Evolutionary conservation across 2,113 vertebrate genomes (phyloP), one percentile per base, ranked within the genome.

Genomic region (Bambusicola thoracicus): DNA sequence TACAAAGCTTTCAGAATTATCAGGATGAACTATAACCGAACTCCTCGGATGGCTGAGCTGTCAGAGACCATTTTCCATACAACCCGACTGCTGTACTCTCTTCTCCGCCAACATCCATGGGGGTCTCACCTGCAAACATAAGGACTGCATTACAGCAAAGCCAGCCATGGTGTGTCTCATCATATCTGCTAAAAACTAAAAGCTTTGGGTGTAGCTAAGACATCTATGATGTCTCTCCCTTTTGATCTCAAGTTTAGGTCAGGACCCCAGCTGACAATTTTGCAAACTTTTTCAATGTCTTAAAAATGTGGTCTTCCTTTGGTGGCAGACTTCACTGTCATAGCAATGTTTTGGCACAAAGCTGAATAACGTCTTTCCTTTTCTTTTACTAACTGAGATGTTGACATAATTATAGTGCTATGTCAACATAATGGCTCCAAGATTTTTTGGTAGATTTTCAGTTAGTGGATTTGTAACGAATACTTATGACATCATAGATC

Each of bases 401-500:
- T 80, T 93, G 83, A 29, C 56, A 8, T 69, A 62, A 41, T 92
- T 83, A 77, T 53, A 67, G 36, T 29, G 25, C 15, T 38, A 40
- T 29, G 61, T 40, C 61, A 63, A 40, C 27, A 63, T 58, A 25
- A 8, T 18, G 3, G 55, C 90, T 96, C 65, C 75, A 86, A 44
- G 80, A 20, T 38, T 80, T 78, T 79, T 84, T 92, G 83, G 75
- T 90, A 80, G 58, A 46, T 94, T 95, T 94, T 95, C 87, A 65
- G 22, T 88, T 92, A 88, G 91, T 81, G 86, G 73, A 79, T 59
- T 84, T 88, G 51, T 72, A 93, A 93, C 68, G 86, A 95, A 95
- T 95, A 94, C 70, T 89, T 97, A 58, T 91, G 91, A 95, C 80
- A 93, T 70, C 96, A 96, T 16, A 43, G 15, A 34, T 82, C 75